phyloP scores from a whole-genome alignment of 2,113 vertebrate species.

The Podocnemis expansa region DNA sequence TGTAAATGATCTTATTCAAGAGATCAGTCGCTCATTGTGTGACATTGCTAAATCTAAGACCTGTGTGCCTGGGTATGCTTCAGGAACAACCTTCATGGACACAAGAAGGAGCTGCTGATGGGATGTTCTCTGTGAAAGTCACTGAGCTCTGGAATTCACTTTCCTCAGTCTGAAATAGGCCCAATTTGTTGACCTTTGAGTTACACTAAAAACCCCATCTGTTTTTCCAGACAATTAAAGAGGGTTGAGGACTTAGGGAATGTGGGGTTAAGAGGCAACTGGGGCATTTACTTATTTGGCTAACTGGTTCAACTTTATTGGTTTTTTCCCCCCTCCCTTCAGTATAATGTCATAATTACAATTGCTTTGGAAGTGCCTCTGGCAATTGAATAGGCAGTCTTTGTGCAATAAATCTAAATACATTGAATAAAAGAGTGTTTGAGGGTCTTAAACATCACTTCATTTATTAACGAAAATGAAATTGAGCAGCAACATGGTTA shows the following conservation, averaged over 20 bases:
- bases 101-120: fast-evolving
- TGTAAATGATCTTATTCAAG: background rate
- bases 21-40: background rate
- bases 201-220: background rate
- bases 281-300: background rate
- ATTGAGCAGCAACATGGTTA: background rate
- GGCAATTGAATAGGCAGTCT: background rate
- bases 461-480: slow-evolving; percentile 11
- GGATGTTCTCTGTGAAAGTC: background rate
- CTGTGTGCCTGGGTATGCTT: background rate
- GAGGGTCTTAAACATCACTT: background rate
- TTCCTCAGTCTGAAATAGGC: background rate
- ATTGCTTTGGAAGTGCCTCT: background rate
- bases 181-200: background rate
- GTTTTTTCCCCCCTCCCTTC: background rate
- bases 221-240: background rate
- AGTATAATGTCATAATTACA: background rate
- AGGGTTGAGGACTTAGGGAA: slow-evolving; percentile 20
- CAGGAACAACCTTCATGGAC: fast-evolving
- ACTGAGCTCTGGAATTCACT: background rate
- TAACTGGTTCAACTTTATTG: slow-evolving; percentile 11
- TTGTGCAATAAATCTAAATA: background rate
- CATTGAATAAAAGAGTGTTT: background rate
- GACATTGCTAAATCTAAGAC: fast-evolving
- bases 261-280: slow-evolving; percentile 37